Base-by-base conservation (phyloP, 1,140 invertebrate species). In the Pissodes strobi region DNA sequence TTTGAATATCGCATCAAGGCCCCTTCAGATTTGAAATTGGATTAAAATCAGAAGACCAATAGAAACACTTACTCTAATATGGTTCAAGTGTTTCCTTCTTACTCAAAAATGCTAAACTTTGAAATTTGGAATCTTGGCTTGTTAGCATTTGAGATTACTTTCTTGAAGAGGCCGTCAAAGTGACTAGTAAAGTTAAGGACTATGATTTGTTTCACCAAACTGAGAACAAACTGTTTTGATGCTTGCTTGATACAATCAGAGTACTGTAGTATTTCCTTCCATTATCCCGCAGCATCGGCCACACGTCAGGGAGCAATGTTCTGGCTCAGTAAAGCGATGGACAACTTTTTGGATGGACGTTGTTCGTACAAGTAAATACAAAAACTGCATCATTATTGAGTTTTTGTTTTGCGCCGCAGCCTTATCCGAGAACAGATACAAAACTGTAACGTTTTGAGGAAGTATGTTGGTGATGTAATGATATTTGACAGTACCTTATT, bases 401-500 rank as follows among this genome's bases (percentile, higher is more conserved):
- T 39, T 39, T 39, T 39, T 39, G 38, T 39, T 39, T 39, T 39
- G 38, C 38, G 38, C 38, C 38, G 4, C n/a, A 39, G 38, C 38
- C 17, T 56, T 66, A 53, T 62, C 58, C 8, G 45, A 18, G 48
- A 34, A 27, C 9, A 27, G 25, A 9, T 27, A 27, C 4, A 27
- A 27, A 5, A 27, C 25, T 27, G 25, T 27, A 9, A 27, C 25
- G 25, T n/a, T n/a, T n/a, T n/a, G n/a, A n/a, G n/a, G n/a, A n/a
- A n/a, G n/a, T 27, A 27, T 27, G 9, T 27, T 27, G 25, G 25
- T 3, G 9, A 27, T 27, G 25, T 27, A 27, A 9, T 27, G 21
- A 45, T 64, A 23, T 18, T 27, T 23, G 19, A 66, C 13, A 9
- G 46, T 61, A 3, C 17, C 64, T 61, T 15, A 15, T 30, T 66